Evolutionary conservation across 1,140 invertebrate genomes (phyloP).

Genomic region (Paraescarpia echinospica): DNA sequence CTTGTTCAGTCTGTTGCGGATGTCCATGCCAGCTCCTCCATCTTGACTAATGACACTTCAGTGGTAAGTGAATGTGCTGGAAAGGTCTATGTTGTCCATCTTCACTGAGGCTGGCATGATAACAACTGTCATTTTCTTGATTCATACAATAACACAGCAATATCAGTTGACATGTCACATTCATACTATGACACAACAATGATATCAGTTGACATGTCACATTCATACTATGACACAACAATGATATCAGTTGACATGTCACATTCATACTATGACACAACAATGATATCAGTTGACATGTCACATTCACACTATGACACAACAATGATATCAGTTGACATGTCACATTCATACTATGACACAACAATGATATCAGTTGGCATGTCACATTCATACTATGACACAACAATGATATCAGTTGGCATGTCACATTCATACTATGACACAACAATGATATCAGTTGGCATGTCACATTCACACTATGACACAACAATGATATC

Average conservation of each 20-base stretch:
- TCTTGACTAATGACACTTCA: too few species aligned
- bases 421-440: background rate
- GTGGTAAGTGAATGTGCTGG: too few species aligned
- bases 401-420: background rate
- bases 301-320: background rate
- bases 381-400: background rate
- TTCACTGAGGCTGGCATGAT: too few species aligned
- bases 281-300: background rate
- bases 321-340: constrained; percentile 1
- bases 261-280: background rate
- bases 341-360: background rate
- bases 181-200: too few species aligned
- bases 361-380: background rate
- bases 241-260: background rate
- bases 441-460: background rate
- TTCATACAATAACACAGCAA: too few species aligned
- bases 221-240: background rate
- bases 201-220: too few species aligned
- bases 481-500: background rate
- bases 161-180: too few species aligned
- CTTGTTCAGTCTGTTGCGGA: too few species aligned
- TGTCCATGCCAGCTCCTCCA: too few species aligned
- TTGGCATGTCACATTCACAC: background rate
- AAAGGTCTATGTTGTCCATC: too few species aligned
- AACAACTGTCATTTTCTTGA: too few species aligned